phyloP scores from a whole-genome alignment of 1,140 invertebrate genomes.

The Cotesia glomerata region DNA sequence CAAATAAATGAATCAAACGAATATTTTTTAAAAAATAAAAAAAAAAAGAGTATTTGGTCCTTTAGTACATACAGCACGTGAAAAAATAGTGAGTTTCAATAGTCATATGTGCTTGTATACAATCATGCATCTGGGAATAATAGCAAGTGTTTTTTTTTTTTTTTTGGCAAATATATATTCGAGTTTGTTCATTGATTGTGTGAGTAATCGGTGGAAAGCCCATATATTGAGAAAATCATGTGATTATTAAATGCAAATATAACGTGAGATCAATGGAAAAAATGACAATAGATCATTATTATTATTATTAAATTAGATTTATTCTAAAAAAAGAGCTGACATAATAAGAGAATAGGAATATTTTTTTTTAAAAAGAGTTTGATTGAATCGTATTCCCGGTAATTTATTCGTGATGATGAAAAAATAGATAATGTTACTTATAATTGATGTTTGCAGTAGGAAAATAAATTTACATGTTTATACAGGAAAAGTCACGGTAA shows the following conservation, averaged over 20 bases:
- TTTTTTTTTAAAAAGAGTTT: no score
- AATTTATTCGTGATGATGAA: no score
- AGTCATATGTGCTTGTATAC: slow-evolving; percentile 16
- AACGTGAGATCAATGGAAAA: slow-evolving; percentile 9
- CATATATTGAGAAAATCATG: slow-evolving; percentile 30
- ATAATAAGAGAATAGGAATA: no score
- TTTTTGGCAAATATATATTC: slow-evolving; percentile 43
- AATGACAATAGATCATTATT: not conserved
- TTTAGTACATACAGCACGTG: not conserved
- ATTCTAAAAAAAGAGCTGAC: no score
- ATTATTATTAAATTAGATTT: no score
- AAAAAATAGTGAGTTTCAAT: not conserved
- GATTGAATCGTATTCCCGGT: no score
- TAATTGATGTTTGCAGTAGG: not conserved
- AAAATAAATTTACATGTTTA: not conserved
- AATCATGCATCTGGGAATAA: slow-evolving; percentile 38
- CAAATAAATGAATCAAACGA: no score
- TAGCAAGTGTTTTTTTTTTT: slow-evolving; percentile 38
- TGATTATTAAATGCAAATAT: slow-evolving; percentile 38
- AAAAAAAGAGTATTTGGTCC: not conserved
- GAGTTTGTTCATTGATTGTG: slow-evolving; percentile 34
- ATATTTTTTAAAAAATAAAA: not conserved
- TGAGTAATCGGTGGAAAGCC: slow-evolving; percentile 19
- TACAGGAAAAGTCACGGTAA: not conserved
- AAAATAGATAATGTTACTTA: no score